A percentile compares a stretch with the other conserved stretches of the same genome.
Evolutionary conservation across 2,113 vertebrate species (phyloP).

Genomic region (Sus scrofa): DNA sequence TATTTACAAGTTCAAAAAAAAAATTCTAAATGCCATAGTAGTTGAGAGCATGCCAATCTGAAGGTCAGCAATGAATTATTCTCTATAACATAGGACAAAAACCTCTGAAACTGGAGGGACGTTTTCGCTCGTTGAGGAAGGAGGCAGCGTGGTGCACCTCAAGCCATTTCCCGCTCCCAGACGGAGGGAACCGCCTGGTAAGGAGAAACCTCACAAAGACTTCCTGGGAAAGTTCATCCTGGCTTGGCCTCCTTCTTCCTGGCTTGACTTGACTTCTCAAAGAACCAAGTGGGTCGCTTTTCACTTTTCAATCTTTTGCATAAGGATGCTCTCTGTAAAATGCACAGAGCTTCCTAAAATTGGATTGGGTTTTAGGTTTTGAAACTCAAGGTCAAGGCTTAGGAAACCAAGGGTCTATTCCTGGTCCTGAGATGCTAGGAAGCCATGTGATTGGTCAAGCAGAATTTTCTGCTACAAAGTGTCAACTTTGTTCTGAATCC

Average conservation of each 20-base stretch:
- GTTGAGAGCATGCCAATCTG: not conserved
- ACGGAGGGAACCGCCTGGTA: not conserved
- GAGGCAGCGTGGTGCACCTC: accelerated
- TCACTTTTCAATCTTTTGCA: not conserved
- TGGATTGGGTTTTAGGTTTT: not conserved
- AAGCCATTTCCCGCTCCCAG: no score
- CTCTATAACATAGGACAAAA: not conserved
- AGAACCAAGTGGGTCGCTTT: not conserved
- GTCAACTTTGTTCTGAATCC: not conserved
- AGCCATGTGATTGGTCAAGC: not conserved
- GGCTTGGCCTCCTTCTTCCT: not conserved
- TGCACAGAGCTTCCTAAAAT: not conserved
- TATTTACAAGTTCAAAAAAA: not conserved
- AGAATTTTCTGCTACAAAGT: conserved; percentile 9
- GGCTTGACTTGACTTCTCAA: not conserved
- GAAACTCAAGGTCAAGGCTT: conserved; percentile 47
- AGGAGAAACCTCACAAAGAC: accelerated
- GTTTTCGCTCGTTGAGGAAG: not conserved
- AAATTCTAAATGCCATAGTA: not conserved
- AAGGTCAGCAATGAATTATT: not conserved
- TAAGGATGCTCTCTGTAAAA: not conserved
- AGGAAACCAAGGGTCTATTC: conserved; percentile 25
- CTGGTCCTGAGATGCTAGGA: not conserved
- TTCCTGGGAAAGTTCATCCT: not conserved
- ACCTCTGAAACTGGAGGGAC: not conserved